Evolutionary conservation across 2,797 vertebrate genomes (phyloP).

Genomic region (Onychomys torridus): DNA sequence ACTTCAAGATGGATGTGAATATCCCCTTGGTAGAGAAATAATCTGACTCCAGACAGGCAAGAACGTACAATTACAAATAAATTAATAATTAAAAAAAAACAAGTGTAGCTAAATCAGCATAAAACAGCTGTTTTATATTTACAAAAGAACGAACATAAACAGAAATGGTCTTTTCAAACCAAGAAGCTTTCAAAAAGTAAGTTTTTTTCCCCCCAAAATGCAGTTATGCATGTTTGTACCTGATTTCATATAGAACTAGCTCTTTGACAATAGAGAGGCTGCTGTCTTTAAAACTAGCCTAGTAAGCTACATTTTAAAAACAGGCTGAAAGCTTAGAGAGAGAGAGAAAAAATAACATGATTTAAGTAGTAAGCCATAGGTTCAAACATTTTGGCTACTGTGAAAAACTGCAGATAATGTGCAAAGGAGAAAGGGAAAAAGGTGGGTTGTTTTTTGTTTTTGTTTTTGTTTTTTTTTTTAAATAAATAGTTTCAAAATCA

Average conservation of each 20-base stretch:
- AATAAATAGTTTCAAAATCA: slow-evolving; percentile 61
- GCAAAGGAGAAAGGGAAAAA: slow-evolving; percentile 69
- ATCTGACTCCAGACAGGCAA: slow-evolving; percentile 64
- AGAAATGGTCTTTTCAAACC: neutral
- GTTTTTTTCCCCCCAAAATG: neutral
- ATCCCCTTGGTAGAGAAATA: slow-evolving; percentile 71
- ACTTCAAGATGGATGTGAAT: slow-evolving; percentile 58
- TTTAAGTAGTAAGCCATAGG: slow-evolving; percentile 79
- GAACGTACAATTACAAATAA: slow-evolving; percentile 42
- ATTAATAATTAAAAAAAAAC: slow-evolving; percentile 47
- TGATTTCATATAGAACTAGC: slow-evolving; percentile 83
- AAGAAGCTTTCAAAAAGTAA: neutral
- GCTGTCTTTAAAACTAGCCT: slow-evolving; percentile 89
- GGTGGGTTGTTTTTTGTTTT: no score
- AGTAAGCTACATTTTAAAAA: slow-evolving; percentile 87
- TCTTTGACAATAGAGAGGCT: slow-evolving; percentile 83
- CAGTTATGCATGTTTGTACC: neutral
- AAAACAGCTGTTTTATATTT: neutral
- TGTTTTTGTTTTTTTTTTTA: no score
- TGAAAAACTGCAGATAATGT: slow-evolving; percentile 77
- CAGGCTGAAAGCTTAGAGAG: slow-evolving; percentile 82
- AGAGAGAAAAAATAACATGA: slow-evolving; percentile 43
- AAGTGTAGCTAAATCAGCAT: slow-evolving; percentile 59
- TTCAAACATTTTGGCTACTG: slow-evolving; percentile 82
- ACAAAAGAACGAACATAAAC: slow-evolving; percentile 60